Evolutionary conservation across 2,797 vertebrate genomes (phyloP), one percentile per base, ranked within the genome.

Genomic region (Avahi laniger): DNA sequence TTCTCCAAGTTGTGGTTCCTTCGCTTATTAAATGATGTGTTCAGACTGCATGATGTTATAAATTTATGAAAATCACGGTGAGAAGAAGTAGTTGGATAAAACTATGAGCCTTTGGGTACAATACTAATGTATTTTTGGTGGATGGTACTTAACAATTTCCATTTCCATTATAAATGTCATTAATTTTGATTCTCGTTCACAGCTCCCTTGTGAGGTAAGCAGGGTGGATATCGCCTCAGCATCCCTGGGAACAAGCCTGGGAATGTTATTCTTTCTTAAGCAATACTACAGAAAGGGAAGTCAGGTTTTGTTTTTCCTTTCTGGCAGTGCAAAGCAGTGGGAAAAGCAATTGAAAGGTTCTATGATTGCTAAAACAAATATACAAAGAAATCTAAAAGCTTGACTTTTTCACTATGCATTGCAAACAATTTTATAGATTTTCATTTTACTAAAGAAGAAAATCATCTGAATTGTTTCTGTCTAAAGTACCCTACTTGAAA

Each of bases 401-500:
- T 85, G 95, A 92, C 94, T 94, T 93, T 79, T 86, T 87, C 93
- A 84, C 81, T 73, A 41, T 2, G 20, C 50, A 35, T 82, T 79
- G 76, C 86, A 94, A 97, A 96, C 61, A 83, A 83, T 70, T 89
- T 95, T 88, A 91, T 86, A 91, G 30, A 94, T 95, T 89, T 96
- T 97, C 83, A 59, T 94, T 93, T 97, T 91, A 84, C 86, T 90
- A 52, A 93, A 92, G 91, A 93, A 96, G 75, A 97, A 97, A 97
- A 97, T 97, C 89, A 94, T 72, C 89, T 33, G 86, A 95, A 95
- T 95, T 93, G 89, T 97, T 96, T 95, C 85, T 76, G 69, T 91
- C 89, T 81, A 50, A 96, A 97, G 89, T 80, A 97, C 93, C 87
- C 80, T 50, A 80, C 82, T 97, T 96, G 97, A 96, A 97, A 98